A percentile compares a stretch with the other conserved stretches of the same genome.
Conservation (phyloP, 1,140 invertebrate species). For the Drosophila pseudoobscura region DNA sequence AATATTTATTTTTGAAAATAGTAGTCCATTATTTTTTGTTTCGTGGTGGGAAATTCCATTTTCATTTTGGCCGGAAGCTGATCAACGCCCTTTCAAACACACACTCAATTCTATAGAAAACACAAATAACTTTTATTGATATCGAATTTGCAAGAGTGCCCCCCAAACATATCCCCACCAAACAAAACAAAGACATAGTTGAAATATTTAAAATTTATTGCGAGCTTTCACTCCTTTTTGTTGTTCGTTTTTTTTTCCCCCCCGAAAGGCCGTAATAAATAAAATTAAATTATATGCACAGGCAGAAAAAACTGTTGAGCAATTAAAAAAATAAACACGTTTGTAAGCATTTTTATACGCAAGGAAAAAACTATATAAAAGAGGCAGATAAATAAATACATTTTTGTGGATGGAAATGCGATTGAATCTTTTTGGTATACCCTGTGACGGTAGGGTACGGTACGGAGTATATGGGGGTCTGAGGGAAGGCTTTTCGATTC, state of each 20-base stretch:
- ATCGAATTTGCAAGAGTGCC: conserved; percentile 64
- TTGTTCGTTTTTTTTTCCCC: conserved; percentile 31
- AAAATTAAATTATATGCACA: conserved; percentile 76
- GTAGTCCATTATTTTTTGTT: background rate
- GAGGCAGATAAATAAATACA: conserved; percentile 62
- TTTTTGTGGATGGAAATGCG: conserved; percentile 59
- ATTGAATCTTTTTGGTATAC: conserved; percentile 46
- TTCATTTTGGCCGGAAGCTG: conserved; percentile 25
- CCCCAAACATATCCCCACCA: background rate
- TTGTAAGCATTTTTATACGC: conserved; percentile 59
- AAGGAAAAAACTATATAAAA: conserved; percentile 49
- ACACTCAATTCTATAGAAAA: conserved; percentile 26
- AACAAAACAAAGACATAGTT: conserved; percentile 36
- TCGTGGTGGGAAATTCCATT: conserved; percentile 29
- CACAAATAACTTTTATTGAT: conserved; percentile 68
- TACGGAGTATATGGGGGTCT: too few species aligned
- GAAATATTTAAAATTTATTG: conserved; percentile 76
- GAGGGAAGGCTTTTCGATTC: too few species aligned
- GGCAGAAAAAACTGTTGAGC: conserved; percentile 60
- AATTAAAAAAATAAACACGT: conserved; percentile 79
- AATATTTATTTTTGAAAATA: too few species aligned
- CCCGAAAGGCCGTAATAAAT: conserved; percentile 62
- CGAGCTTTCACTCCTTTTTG: conserved; percentile 23
- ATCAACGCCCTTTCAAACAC: conserved; percentile 11
- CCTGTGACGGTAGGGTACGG: too few species aligned